A percentile compares a stretch with the other conserved stretches of the same genome.
Evolutionary conservation across 2,888 invertebrate genomes (phyloP).

Genomic region (Meloe dianella): DNA sequence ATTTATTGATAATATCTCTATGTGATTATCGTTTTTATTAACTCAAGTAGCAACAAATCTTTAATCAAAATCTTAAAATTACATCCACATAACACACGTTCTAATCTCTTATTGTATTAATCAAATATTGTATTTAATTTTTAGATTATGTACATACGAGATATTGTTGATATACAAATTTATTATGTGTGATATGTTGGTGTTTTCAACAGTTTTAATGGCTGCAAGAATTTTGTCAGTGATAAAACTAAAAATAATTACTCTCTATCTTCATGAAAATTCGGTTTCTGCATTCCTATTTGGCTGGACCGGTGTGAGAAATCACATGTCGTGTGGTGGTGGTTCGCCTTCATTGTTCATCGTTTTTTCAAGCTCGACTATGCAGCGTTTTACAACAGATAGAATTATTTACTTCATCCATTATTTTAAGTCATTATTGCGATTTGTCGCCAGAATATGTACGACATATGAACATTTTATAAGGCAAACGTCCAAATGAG

Average conservation of each 20-base stretch:
- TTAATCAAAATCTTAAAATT: not conserved
- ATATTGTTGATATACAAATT: not conserved
- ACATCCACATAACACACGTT: not conserved
- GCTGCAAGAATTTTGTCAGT: not conserved
- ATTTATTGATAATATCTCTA: conserved; percentile 32
- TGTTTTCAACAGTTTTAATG: not conserved
- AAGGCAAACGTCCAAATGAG: not conserved
- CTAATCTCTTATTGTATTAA: conserved; percentile 1
- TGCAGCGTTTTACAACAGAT: conserved; percentile 50
- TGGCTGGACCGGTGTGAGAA: conserved; percentile 20
- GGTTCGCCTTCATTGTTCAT: conserved; percentile 42
- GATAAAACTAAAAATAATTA: not conserved
- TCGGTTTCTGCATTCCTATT: conserved; percentile 10
- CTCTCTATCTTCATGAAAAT: not conserved
- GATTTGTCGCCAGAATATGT: conserved; percentile 32
- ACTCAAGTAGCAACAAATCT: conserved; percentile 1
- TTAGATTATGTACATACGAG: not conserved
- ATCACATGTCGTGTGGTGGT: conserved; percentile 37
- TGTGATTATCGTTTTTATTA: conserved; percentile 28
- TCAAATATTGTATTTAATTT: conserved; percentile 2
- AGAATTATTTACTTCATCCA: conserved; percentile 57
- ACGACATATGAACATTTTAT: conserved; percentile 26
- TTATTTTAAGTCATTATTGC: conserved; percentile 45
- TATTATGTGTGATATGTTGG: not conserved
- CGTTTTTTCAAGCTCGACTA: conserved; percentile 46